Conservation (phyloP, 2,888 invertebrate genomes). For the Xanthorhoe spadicearia region DNA sequence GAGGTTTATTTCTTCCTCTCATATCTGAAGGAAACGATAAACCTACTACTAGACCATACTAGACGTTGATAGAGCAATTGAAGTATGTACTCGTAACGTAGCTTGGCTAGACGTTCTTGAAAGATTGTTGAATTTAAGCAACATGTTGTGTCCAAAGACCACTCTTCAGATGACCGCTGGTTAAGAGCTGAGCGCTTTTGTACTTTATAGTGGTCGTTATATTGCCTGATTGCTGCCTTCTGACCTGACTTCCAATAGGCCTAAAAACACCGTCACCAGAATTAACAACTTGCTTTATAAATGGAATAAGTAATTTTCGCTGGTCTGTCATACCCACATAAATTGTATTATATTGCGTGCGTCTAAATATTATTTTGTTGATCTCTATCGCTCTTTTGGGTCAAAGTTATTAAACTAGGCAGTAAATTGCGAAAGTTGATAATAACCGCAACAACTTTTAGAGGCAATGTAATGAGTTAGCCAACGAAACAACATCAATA, state of each 20-base stretch:
- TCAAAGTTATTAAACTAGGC: conserved; percentile 14
- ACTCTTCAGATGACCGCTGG: too few relatives aligned
- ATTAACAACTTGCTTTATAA: neutral
- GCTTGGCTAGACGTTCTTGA: neutral
- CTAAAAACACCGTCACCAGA: neutral
- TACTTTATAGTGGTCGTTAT: too few relatives aligned
- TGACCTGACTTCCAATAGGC: too few relatives aligned
- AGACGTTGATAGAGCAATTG: neutral
- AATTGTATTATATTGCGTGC: conserved; percentile 7
- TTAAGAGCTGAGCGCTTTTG: too few relatives aligned
- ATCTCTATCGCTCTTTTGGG: conserved; percentile 14
- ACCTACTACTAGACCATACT: neutral
- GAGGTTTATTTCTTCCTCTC: conserved; percentile 34
- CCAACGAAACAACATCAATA: neutral
- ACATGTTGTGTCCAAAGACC: too few relatives aligned
- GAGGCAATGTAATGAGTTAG: neutral
- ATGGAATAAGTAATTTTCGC: conserved; percentile 22
- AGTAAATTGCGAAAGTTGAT: neutral
- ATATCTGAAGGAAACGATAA: conserved; percentile 25
- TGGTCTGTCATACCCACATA: neutral
- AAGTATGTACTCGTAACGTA: too few relatives aligned
- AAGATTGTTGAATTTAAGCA: too few relatives aligned
- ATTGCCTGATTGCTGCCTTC: too few relatives aligned
- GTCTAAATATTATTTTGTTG: neutral
- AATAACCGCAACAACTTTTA: neutral